Evolutionary conservation across 2,113 vertebrate species (phyloP).

Genomic region (Syngnathoides biaculeatus): DNA sequence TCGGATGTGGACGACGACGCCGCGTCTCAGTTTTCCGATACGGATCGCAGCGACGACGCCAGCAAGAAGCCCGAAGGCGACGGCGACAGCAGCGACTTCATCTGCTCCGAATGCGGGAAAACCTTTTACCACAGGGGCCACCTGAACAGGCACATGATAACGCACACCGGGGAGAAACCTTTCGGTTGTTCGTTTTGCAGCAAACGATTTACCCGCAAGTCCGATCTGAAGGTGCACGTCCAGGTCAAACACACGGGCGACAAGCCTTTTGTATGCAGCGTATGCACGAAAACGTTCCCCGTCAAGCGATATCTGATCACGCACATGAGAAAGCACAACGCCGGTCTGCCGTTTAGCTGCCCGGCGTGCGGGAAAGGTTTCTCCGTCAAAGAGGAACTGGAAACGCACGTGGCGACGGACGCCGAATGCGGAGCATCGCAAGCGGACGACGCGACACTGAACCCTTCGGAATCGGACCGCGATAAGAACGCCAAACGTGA

Average conservation of each 20-base stretch:
- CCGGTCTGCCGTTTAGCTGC: neutral
- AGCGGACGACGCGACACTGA: neutral
- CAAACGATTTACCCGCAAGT: constrained; percentile 1
- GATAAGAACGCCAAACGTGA: neutral
- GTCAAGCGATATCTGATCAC: neutral
- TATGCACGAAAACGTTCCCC: neutral
- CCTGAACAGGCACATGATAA: constrained; percentile 1
- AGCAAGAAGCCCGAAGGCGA: neutral
- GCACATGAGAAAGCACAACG: neutral
- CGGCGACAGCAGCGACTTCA: neutral
- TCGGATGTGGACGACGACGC: neutral
- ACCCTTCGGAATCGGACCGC: neutral
- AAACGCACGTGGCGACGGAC: neutral
- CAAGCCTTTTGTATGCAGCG: neutral
- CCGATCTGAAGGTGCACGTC: neutral
- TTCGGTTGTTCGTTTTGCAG: neutral
- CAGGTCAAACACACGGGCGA: neutral
- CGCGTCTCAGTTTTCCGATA: neutral
- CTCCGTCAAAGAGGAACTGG: neutral
- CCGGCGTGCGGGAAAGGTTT: neutral
- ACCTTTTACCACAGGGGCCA: neutral
- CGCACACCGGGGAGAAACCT: constrained; percentile 7
- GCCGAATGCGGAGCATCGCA: neutral
- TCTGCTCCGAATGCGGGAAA: neutral
- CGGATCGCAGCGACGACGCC: neutral